These are phyloP conservation scores for Drosophila orena DNA, from an alignment of 1,140 invertebrate genomes.

Conservation along the genomic window DNA sequence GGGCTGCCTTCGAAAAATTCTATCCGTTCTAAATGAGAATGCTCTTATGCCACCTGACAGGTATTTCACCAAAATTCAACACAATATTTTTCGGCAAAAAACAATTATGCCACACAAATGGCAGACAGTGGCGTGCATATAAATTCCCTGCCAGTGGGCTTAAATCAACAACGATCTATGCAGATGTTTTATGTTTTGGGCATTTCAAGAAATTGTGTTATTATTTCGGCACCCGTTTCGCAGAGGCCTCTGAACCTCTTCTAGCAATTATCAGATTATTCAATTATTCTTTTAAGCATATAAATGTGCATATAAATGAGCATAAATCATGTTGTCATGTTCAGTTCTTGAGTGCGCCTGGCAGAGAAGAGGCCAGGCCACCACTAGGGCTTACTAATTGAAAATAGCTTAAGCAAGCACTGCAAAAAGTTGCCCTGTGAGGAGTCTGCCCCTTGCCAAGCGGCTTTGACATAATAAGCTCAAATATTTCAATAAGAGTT, in stretches of 20 bases:
- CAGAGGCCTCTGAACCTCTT: conserved; percentile 12
- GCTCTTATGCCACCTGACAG: conserved; percentile 76
- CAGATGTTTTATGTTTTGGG: background rate
- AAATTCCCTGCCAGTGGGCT: background rate
- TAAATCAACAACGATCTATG: background rate
- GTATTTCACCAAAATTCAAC: conserved; percentile 71
- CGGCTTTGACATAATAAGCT: conserved; percentile 24
- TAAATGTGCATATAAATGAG: conserved; percentile 41
- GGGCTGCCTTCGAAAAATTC: conserved; percentile 62
- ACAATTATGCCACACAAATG: conserved; percentile 62
- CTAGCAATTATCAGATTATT: conserved; percentile 54
- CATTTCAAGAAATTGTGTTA: background rate
- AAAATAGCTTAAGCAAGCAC: conserved; percentile 19
- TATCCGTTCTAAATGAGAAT: conserved; percentile 59
- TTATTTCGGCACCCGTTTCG: background rate
- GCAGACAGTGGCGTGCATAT: conserved; percentile 6
- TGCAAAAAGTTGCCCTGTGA: conserved; percentile 4
- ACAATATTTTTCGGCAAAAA: conserved; percentile 65
- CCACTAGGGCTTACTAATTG: conserved; percentile 22
- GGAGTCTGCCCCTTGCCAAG: background rate
- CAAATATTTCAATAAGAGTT: conserved; percentile 73
- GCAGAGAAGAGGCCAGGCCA: background rate
- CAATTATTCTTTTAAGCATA: conserved; percentile 56
- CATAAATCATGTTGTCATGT: conserved; percentile 65
- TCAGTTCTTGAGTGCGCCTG: background rate